Conservation (phyloP, 2,797 vertebrate species). For the Galago senegalensis region DNA sequence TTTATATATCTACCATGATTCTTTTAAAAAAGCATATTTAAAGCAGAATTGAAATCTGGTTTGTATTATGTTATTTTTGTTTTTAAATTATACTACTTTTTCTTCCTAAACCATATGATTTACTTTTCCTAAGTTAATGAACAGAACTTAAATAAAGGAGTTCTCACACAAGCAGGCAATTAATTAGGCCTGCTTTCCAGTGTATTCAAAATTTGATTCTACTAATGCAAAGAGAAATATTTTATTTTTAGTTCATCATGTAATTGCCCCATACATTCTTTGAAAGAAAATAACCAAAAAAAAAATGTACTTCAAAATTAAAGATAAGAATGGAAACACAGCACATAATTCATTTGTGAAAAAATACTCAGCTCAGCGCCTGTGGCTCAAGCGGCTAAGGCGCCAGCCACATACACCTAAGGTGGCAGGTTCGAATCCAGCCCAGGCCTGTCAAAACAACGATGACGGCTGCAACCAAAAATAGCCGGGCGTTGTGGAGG, state of each 20-base stretch:
- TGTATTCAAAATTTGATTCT: background rate
- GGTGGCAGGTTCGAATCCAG: too few species aligned
- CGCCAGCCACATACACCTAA: too few species aligned
- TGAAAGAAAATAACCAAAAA: constrained; percentile 1
- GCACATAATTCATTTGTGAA: constrained; percentile 36
- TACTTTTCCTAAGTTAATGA: constrained; percentile 31
- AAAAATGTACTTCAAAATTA: constrained; percentile 23
- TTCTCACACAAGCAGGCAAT: background rate
- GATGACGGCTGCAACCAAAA: too few species aligned
- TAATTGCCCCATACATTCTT: background rate
- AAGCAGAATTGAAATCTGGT: constrained; percentile 44
- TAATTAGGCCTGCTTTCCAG: constrained; percentile 1
- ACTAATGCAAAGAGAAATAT: background rate
- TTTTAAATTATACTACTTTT: constrained; percentile 44
- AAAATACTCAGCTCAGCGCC: background rate
- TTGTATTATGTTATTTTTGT: constrained; percentile 37
- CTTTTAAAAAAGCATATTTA: constrained; percentile 10
- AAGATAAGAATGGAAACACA: constrained; percentile 33
- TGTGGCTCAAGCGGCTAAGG: too few species aligned
- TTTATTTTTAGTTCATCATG: constrained; percentile 46
- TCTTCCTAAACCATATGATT: constrained; percentile 7
- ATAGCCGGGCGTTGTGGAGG: too few species aligned
- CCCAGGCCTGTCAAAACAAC: too few species aligned
- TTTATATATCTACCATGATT: background rate
- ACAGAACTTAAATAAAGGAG: constrained; percentile 46